Evolutionary conservation across 2,888 invertebrate genomes (phyloP).

Genomic region (Psylliodes chrysocephalus): DNA sequence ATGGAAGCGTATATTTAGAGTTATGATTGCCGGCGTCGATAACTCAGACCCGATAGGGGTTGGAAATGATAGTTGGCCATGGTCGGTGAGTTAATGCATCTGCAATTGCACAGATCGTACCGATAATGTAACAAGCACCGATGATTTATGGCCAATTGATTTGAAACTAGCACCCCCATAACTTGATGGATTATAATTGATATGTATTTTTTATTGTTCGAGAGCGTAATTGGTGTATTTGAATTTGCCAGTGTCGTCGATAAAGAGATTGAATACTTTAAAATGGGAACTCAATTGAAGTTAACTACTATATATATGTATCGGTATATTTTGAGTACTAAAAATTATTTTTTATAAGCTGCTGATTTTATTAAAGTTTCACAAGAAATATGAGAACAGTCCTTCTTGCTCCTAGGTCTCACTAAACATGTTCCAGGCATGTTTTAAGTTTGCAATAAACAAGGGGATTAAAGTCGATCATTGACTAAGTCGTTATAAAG

Average conservation of each 20-base stretch:
- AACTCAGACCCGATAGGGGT: conserved; percentile 32
- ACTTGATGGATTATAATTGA: conserved; percentile 22
- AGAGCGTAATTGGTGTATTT: background rate
- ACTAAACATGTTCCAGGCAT: too few relatives aligned
- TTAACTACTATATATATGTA: too few relatives aligned
- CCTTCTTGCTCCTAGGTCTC: too few relatives aligned
- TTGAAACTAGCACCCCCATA: conserved; percentile 16
- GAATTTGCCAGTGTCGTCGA: background rate
- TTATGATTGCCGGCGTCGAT: conserved; percentile 28
- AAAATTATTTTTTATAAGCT: too few relatives aligned
- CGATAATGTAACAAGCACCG: conserved; percentile 51
- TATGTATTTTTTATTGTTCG: conserved; percentile 1
- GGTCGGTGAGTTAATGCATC: conserved; percentile 55
- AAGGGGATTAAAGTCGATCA: too few relatives aligned
- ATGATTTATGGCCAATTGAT: conserved; percentile 30
- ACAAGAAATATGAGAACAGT: too few relatives aligned
- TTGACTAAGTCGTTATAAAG: too few relatives aligned
- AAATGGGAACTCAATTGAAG: too few relatives aligned
- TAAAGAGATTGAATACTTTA: too few relatives aligned
- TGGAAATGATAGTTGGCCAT: conserved; percentile 33
- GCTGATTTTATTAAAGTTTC: too few relatives aligned
- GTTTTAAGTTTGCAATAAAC: too few relatives aligned
- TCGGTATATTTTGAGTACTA: too few relatives aligned
- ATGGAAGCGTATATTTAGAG: conserved; percentile 23
- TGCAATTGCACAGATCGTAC: conserved; percentile 55